These are phyloP conservation scores for Tetramorium parvispinum DNA, from an alignment of 1,140 invertebrate genomes.

Conservation along the genomic window DNA sequence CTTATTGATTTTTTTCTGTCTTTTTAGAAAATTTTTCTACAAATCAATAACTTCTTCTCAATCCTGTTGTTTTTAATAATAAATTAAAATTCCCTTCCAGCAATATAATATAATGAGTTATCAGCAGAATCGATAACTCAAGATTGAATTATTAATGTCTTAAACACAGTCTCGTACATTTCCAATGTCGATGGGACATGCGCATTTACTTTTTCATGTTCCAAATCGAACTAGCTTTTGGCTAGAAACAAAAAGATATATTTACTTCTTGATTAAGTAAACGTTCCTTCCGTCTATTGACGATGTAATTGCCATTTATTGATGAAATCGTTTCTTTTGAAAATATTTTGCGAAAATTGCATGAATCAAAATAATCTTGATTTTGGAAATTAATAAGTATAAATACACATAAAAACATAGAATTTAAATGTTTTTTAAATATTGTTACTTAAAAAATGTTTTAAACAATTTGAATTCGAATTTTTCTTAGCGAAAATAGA, in stretches of 20 bases:
- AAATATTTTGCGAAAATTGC: neutral
- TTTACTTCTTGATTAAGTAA: neutral
- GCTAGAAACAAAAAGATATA: neutral
- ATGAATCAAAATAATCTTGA: neutral
- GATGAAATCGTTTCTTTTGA: neutral
- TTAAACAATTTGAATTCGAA: neutral
- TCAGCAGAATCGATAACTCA: neutral
- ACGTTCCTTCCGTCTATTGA: neutral
- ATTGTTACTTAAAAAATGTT: neutral
- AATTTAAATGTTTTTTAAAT: neutral
- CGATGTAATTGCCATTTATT: neutral
- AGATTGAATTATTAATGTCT: conserved; percentile 3
- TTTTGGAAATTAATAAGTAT: conserved; percentile 1
- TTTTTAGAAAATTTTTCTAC: neutral
- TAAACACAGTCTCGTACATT: conserved; percentile 2
- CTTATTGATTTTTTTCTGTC: neutral
- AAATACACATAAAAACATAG: neutral
- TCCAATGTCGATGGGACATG: neutral
- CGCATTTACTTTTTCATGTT: neutral
- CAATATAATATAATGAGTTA: neutral
- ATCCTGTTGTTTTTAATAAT: neutral
- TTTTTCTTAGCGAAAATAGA: neutral
- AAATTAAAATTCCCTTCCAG: neutral
- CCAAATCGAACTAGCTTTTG: neutral
- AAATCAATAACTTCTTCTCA: neutral